Conservation (phyloP, 2,888 invertebrate genomes). For the Tachystola acroxantha region DNA sequence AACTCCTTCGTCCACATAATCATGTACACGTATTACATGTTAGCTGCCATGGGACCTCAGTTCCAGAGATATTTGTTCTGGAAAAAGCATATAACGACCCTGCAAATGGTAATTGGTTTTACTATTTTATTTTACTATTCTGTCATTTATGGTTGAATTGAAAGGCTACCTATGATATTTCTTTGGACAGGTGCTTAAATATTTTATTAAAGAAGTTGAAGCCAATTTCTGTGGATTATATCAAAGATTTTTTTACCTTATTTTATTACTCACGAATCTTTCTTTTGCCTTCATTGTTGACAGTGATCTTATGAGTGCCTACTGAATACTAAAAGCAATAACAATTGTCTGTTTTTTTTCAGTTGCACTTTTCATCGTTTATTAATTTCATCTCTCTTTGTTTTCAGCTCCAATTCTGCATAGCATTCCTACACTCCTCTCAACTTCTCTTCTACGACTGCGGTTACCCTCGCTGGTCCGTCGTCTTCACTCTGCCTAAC, state of each 20-base stretch:
- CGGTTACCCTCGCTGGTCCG: slow-evolving; percentile 90
- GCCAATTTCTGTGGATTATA: too few species aligned
- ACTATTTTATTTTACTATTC: background rate
- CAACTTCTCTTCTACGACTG: slow-evolving; percentile 92
- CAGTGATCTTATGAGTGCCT: too few species aligned
- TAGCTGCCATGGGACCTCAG: slow-evolving; percentile 92
- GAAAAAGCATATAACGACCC: slow-evolving; percentile 94
- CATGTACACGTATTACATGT: slow-evolving; percentile 95
- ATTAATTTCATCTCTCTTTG: background rate
- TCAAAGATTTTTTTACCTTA: too few species aligned
- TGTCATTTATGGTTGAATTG: too few species aligned
- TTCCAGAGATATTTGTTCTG: slow-evolving; percentile 94
- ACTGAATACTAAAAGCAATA: too few species aligned
- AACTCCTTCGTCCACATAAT: slow-evolving; percentile 97
- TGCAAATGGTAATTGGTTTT: slow-evolving; percentile 86
- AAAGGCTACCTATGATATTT: too few species aligned
- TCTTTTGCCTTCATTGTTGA: too few species aligned
- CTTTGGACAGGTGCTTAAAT: too few species aligned
- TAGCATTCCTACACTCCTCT: slow-evolving; percentile 90
- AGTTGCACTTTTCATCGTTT: too few species aligned
- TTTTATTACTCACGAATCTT: too few species aligned
- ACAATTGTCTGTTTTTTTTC: too few species aligned
- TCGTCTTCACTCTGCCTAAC: slow-evolving; percentile 91
- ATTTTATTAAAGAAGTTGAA: too few species aligned
- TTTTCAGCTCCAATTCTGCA: slow-evolving; percentile 92